A percentile compares a stretch with the other conserved stretches of the same genome.
Evolutionary conservation across 2,797 vertebrate genomes (phyloP).

Genomic region (Sebastes hubbsi): DNA sequence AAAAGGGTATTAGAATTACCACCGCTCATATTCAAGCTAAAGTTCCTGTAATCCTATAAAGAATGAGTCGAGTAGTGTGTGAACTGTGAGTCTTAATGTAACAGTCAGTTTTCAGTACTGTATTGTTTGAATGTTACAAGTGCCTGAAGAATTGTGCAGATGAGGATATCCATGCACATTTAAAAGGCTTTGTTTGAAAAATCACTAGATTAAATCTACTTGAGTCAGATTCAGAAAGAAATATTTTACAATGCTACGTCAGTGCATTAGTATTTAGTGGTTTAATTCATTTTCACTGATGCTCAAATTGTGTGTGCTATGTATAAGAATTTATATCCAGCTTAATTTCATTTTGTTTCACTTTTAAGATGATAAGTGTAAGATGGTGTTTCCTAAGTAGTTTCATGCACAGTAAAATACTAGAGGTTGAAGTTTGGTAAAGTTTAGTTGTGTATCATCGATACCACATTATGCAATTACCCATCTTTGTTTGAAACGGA

Average conservation of each 20-base stretch:
- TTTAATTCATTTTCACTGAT: slow-evolving; percentile 47
- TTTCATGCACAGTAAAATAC: slow-evolving; percentile 46
- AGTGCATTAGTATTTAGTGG: slow-evolving; percentile 54
- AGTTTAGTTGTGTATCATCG: slow-evolving; percentile 46
- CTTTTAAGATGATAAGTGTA: slow-evolving; percentile 37
- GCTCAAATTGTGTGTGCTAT: slow-evolving; percentile 28
- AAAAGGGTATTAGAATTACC: slow-evolving; percentile 20
- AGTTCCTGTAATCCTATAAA: slow-evolving; percentile 42
- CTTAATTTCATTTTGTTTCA: slow-evolving; percentile 45
- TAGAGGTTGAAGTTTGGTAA: slow-evolving; percentile 49
- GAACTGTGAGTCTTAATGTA: slow-evolving; percentile 57
- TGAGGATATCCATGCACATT: slow-evolving; percentile 69
- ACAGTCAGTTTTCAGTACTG: slow-evolving; percentile 63
- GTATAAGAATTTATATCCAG: slow-evolving; percentile 38
- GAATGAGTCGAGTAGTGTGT: slow-evolving; percentile 43
- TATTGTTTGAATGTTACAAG: slow-evolving; percentile 83
- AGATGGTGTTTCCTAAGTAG: slow-evolving; percentile 45
- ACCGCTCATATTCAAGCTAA: slow-evolving; percentile 41
- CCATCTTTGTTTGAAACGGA: slow-evolving; percentile 14
- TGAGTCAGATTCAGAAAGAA: slow-evolving; percentile 37
- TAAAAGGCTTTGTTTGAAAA: slow-evolving; percentile 69
- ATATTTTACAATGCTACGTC: slow-evolving; percentile 48
- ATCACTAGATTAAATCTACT: slow-evolving; percentile 27
- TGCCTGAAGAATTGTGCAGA: slow-evolving; percentile 82
- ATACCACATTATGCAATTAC: slow-evolving; percentile 57